Evolutionary conservation across 2,888 invertebrate species (phyloP), one percentile per base, ranked within the genome.

Genomic region (Lydus trimaculatus): DNA sequence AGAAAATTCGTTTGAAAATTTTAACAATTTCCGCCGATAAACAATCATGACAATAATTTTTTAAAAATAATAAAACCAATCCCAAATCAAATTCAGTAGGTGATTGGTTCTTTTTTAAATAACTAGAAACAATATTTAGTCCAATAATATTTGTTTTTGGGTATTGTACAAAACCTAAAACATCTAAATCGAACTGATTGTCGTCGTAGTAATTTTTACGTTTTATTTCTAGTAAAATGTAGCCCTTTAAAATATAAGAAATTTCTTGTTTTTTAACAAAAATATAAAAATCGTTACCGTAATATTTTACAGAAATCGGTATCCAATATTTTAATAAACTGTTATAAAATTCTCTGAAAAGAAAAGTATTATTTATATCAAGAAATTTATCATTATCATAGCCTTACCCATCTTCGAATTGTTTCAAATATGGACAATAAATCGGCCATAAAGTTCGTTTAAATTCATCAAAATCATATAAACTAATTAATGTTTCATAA

Each of bases 241-340:
- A 58, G 1, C 67, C 75, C 72, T 77, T 79, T 36, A 80, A n/a
- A 58, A 58, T 62, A 25, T 48, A 36, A 65, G 74, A 71, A 23
- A 71, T 69, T 11, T 64, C 63, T 67, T 73, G 66, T 11, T 60
- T 31, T 67, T 20, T 66, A 17, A 76, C 23, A 69, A 76, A 77
- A n/a, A 9, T n/a, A 68, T 77, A 78, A 61, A 79, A 76, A 13
- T 76, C 63, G 20, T 58, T 20, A 71, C 68, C 68, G 64, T 79
- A 80, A 23, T 61, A 56, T 63, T 62, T 68, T 1, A 79, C 69
- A 61, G 68, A 77, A 6, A 64, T 59, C 11, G 78, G 78, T 61
- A 80, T 77, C 78, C 78, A 79, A 61, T 78, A 79, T 70, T 80
- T 80, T 25, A 78, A 31, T 15, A 79, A 70, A 58, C 79, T 79